Conservation (phyloP, 2,113 vertebrate genomes). For the Macaca nemestrina region DNA sequence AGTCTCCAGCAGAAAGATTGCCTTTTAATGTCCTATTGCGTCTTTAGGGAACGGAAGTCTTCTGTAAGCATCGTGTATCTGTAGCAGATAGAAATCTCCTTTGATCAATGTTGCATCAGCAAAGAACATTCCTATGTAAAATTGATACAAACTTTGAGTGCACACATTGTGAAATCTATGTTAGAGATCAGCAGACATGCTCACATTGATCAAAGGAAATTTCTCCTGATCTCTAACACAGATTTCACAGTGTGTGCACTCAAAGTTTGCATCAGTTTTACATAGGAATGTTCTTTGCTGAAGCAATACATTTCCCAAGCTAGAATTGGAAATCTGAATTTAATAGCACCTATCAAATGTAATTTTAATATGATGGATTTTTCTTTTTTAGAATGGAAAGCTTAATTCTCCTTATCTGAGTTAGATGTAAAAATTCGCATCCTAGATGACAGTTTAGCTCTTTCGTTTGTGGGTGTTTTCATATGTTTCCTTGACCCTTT, state of each 20-base stretch:
- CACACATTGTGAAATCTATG: background rate
- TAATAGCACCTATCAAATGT: background rate
- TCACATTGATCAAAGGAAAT: no score
- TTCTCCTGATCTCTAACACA: background rate
- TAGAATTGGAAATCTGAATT: background rate
- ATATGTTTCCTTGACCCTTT: background rate
- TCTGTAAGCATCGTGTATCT: fast-evolving
- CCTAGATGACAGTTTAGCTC: background rate
- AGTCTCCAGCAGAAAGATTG: background rate
- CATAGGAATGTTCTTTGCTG: background rate
- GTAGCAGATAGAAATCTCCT: background rate
- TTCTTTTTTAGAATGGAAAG: background rate
- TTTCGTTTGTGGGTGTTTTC: background rate
- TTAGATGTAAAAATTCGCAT: background rate
- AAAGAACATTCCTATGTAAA: background rate
- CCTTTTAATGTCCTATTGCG: background rate
- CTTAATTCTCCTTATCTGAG: background rate
- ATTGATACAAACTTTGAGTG: background rate
- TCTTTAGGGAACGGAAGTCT: background rate
- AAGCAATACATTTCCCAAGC: background rate
- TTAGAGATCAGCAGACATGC: background rate
- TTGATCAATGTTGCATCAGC: background rate
- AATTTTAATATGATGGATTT: background rate
- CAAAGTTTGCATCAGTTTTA: background rate
- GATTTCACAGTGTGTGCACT: background rate